Conservation (phyloP, 2,888 invertebrate species). For the Altica lythri region DNA sequence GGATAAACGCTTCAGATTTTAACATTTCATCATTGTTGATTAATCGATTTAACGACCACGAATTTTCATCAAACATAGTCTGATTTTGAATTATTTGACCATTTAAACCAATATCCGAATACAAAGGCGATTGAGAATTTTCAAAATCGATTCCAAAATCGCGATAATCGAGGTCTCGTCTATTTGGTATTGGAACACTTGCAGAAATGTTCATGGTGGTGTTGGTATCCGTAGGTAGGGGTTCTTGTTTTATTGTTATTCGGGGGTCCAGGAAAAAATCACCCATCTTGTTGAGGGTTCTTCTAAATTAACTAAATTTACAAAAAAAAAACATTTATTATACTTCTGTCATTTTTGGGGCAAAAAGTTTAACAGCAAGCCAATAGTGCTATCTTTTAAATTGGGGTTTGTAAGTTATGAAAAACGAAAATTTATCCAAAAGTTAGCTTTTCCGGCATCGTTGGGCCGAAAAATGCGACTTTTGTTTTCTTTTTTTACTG, state of each 20-base stretch:
- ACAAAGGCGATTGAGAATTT: conserved; percentile 62
- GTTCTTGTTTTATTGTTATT: conserved; percentile 68
- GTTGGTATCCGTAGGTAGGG: conserved; percentile 57
- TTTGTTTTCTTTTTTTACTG: too few species aligned
- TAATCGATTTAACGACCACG: conserved; percentile 56
- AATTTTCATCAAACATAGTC: conserved; percentile 56
- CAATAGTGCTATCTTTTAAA: too few species aligned
- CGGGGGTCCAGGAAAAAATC: conserved; percentile 69
- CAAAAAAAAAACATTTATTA: too few species aligned
- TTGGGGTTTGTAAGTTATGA: too few species aligned
- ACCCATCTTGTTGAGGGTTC: too few species aligned
- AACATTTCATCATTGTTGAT: conserved; percentile 44
- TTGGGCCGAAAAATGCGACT: too few species aligned
- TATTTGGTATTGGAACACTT: conserved; percentile 68
- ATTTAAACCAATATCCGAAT: conserved; percentile 53
- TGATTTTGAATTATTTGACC: conserved; percentile 50
- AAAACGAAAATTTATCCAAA: too few species aligned
- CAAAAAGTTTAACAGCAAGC: too few species aligned
- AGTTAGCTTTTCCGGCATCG: too few species aligned
- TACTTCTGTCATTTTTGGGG: too few species aligned
- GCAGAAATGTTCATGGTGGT: conserved; percentile 60
- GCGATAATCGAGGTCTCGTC: conserved; percentile 58
- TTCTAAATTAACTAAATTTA: too few species aligned
- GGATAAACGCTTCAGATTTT: conserved; percentile 66
- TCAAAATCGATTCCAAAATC: conserved; percentile 65